Evolutionary conservation across 2,888 invertebrate genomes (phyloP).

Genomic region (Chymomyza caudatula): DNA sequence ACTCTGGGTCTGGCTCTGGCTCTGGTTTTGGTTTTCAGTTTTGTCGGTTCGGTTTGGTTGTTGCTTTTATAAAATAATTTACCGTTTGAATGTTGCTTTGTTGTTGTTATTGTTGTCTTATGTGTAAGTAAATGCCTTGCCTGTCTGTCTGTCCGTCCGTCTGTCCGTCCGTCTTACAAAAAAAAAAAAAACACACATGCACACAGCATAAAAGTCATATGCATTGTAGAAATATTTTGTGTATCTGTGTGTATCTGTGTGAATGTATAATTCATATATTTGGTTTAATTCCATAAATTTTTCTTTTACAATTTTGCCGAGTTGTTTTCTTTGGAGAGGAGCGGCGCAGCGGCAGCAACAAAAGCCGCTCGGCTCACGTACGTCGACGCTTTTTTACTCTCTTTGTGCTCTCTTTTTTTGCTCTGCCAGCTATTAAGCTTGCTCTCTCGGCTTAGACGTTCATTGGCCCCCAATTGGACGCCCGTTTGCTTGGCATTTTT

Average conservation of each 20-base stretch:
- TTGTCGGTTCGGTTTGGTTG: slow-evolving; percentile 6
- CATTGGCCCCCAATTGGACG: slow-evolving; percentile 63
- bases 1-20: slow-evolving; percentile 14
- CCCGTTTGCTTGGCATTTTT: neutral
- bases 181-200: too few species aligned
- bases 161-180: neutral
- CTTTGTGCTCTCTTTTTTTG: neutral
- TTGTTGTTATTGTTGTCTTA: slow-evolving; percentile 26
- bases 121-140: slow-evolving; percentile 2
- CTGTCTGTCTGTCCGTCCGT: neutral
- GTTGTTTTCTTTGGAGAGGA: slow-evolving; percentile 5
- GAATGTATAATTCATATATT: slow-evolving; percentile 58
- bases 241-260: slow-evolving; percentile 13
- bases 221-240: slow-evolving; percentile 16
- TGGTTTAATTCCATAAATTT: slow-evolving; percentile 67
- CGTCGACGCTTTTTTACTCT: neutral
- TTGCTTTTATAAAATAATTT: slow-evolving; percentile 67
- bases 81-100: slow-evolving; percentile 65
- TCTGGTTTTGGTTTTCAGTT: slow-evolving; percentile 12
- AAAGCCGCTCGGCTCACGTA: neutral
- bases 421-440: neutral
- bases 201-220: neutral
- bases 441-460: slow-evolving; percentile 26
- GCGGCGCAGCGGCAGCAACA: neutral
- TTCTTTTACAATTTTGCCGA: slow-evolving; percentile 60